Evolutionary conservation across 2,113 vertebrate species (phyloP), one percentile per base, ranked within the genome.

Genomic region (Oreocharis arfaki): DNA sequence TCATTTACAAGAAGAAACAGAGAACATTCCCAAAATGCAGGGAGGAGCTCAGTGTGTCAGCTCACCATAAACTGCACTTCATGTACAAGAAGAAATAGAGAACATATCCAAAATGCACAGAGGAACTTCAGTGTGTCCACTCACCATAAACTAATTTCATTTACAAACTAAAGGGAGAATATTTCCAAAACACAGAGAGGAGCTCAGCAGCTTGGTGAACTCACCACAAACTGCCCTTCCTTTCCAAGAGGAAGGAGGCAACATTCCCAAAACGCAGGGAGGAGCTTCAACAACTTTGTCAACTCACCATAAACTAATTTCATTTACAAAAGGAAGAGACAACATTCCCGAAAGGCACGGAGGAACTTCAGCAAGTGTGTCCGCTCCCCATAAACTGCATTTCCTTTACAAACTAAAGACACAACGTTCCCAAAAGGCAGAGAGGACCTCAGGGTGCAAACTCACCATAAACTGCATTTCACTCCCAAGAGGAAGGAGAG

Each of bases 141-240:
- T 42, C 32, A 22, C 32, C 60, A 35, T 0, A 13, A 53, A 78
- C 11, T 27, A 1, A 24, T 8, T n/a, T 42, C 23, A 42, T 52
- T 2, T 11, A 50, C 13, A 27, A 41, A 18, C 5, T 7, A 37
- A 11, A 4, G 5, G 18, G 6, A 27, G 1, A 30, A 35, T 33
- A 20, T 32, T 12, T 2, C n/a, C 13, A 26, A 56, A 46, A 32
- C 5, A 6, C 41, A 20, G 0, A 26, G 10, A 56, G 22, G 28
- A 47, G 0, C 27, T 13, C 41, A 37, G 10, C 39, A 18, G 19
- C 3, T 9, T 6, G 21, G 22, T 4, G 1, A 12, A 0, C 24
- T 73, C 37, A 12, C 11, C 27, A 32, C 1, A 26, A 79, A 42
- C n/a, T 8, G 1, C 33, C 42, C 63, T 60, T 49, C 15, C 6